These are phyloP conservation scores for Periphyllus acericola DNA, from an alignment of 2,888 invertebrate species.

Conservation along the genomic window DNA sequence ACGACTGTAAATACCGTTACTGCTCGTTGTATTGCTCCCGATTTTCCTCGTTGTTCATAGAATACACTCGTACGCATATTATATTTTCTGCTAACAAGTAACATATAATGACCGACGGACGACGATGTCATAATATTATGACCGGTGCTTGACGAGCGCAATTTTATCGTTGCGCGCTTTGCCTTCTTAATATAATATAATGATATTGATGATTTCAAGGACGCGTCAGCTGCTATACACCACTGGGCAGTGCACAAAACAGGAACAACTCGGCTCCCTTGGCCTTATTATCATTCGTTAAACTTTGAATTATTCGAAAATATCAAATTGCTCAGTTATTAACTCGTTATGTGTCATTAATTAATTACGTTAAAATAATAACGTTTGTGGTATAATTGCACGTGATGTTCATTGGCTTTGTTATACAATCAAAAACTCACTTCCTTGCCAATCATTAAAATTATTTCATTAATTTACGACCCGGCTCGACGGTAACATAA, in stretches of 20 bases:
- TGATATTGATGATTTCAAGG: neutral
- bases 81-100: too few species aligned
- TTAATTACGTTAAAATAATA: neutral
- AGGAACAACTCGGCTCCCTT: neutral
- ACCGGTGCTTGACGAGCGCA: neutral
- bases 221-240: neutral
- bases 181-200: neutral
- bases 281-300: neutral
- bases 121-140: neutral
- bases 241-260: neutral
- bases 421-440: neutral
- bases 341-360: neutral
- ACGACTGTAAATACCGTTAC: too few species aligned
- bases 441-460: neutral
- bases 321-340: slow-evolving; percentile 4
- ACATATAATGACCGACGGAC: neutral
- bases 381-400: neutral
- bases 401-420: neutral
- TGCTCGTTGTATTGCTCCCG: too few species aligned
- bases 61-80: too few species aligned
- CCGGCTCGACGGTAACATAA: neutral
- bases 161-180: neutral
- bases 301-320: neutral
- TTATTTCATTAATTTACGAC: neutral
- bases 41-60: too few species aligned